Conservation (phyloP, 2,797 vertebrate genomes). For the Phrynocephalus forsythii region DNA sequence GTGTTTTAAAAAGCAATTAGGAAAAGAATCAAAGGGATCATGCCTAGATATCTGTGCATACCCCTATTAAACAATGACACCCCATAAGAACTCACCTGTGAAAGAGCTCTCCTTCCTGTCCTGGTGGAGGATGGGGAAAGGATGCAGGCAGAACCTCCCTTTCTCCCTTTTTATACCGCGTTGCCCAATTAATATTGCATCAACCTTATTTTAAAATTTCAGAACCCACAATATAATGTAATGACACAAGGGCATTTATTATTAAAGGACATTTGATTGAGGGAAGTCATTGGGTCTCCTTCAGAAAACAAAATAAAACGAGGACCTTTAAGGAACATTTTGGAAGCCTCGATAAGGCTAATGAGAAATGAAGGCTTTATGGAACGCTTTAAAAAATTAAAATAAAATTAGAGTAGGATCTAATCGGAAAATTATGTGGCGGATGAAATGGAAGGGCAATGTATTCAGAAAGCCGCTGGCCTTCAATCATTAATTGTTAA, state of each 20-base stretch:
- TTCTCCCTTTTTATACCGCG: conserved; percentile 82
- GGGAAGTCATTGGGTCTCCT: conserved; percentile 63
- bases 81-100: conserved; percentile 11
- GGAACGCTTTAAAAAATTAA: conserved; percentile 3
- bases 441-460: conserved; percentile 59
- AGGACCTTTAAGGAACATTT: conserved; percentile 13
- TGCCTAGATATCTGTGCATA: conserved; percentile 64
- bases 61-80: background rate
- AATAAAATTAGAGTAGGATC: background rate
- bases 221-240: conserved; percentile 83
- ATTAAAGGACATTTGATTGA: conserved; percentile 86
- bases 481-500: conserved; percentile 83
- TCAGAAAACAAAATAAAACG: conserved; percentile 22
- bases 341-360: background rate
- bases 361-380: conserved; percentile 31
- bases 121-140: conserved; percentile 58
- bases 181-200: conserved; percentile 90
- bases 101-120: conserved; percentile 64
- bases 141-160: conserved; percentile 56
- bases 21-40: conserved; percentile 52
- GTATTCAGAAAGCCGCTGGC: conserved; percentile 59
- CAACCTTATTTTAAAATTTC: conserved; percentile 88
- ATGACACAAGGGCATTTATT: conserved; percentile 86
- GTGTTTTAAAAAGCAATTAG: conserved; percentile 28
- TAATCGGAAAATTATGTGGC: conserved; percentile 39